These are phyloP conservation scores for Geotrupes spiniger DNA, from an alignment of 2,888 invertebrate genomes.

Conservation along the genomic window DNA sequence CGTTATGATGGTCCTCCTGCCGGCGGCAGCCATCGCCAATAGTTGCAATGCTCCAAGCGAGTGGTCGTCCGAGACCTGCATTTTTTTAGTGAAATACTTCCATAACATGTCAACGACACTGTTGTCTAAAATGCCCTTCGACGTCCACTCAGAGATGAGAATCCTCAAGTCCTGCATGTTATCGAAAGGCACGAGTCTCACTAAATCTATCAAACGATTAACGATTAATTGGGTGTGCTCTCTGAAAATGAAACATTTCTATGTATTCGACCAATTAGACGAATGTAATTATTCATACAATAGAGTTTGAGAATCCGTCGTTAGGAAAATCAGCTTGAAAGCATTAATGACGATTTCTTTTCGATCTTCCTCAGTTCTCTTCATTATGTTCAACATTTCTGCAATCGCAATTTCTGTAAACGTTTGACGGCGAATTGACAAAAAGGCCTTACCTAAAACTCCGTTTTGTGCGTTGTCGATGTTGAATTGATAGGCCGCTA, in stretches of 20 bases:
- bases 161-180: constrained; percentile 62
- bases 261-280: background rate
- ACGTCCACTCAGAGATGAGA: constrained; percentile 62
- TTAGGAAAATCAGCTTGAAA: constrained; percentile 69
- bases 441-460: constrained; percentile 50
- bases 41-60: constrained; percentile 73
- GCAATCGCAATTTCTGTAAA: background rate
- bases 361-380: constrained; percentile 74
- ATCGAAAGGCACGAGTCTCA: constrained; percentile 56
- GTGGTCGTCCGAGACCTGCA: constrained; percentile 67
- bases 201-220: constrained; percentile 58
- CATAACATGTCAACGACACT: constrained; percentile 70
- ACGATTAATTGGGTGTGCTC: constrained; percentile 57
- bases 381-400: constrained; percentile 71
- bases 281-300: background rate
- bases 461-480: constrained; percentile 71
- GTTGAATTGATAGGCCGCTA: constrained; percentile 74
- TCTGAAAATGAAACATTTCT: constrained; percentile 39
- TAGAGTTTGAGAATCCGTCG: constrained; percentile 48
- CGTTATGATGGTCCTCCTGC: constrained; percentile 44
- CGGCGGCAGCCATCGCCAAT: constrained; percentile 69
- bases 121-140: constrained; percentile 56
- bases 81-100: constrained; percentile 69
- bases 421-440: background rate
- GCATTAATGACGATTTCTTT: constrained; percentile 74